A percentile compares a stretch with the other conserved stretches of the same genome.
Evolutionary conservation across 2,888 invertebrate species (phyloP).

Genomic region (Ophioninae sp.): DNA sequence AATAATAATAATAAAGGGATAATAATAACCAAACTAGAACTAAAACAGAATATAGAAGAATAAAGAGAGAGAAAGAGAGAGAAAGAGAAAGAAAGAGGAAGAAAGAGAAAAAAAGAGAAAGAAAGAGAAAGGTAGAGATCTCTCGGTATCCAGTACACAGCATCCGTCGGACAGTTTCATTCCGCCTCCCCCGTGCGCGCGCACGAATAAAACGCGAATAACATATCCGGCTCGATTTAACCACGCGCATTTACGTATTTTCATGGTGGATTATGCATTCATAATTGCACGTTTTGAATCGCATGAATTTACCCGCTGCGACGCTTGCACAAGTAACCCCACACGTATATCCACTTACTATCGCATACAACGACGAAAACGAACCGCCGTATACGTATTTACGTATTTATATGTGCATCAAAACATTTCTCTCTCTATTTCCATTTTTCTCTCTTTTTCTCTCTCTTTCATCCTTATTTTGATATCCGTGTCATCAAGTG

Average conservation of each 20-base stretch:
- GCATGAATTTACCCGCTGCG: slow-evolving; percentile 47
- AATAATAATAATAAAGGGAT: too few species aligned
- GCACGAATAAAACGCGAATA: slow-evolving; percentile 41
- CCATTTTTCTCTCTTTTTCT: not conserved
- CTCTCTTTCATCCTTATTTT: slow-evolving; percentile 10
- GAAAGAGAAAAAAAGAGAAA: slow-evolving; percentile 6
- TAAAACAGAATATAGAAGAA: too few species aligned
- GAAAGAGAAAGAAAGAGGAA: not conserved
- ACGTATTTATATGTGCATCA: not conserved
- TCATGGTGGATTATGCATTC: slow-evolving; percentile 54
- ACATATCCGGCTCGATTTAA: slow-evolving; percentile 49
- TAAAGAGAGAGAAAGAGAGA: slow-evolving; percentile 8
- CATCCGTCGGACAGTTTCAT: slow-evolving; percentile 30
- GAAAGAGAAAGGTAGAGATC: slow-evolving; percentile 6
- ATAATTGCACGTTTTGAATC: slow-evolving; percentile 53
- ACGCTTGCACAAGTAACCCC: slow-evolving; percentile 29
- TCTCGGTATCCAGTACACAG: slow-evolving; percentile 5
- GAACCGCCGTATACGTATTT: not conserved
- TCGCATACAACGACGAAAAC: not conserved
- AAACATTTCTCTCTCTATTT: not conserved
- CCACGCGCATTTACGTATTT: slow-evolving; percentile 56
- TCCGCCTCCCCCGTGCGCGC: slow-evolving; percentile 19
- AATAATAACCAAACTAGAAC: too few species aligned
- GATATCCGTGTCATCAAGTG: slow-evolving; percentile 36
- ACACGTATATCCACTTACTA: not conserved